Evolutionary conservation across 2,797 vertebrate species (phyloP).

Genomic region (Pipistrellus kuhlii): DNA sequence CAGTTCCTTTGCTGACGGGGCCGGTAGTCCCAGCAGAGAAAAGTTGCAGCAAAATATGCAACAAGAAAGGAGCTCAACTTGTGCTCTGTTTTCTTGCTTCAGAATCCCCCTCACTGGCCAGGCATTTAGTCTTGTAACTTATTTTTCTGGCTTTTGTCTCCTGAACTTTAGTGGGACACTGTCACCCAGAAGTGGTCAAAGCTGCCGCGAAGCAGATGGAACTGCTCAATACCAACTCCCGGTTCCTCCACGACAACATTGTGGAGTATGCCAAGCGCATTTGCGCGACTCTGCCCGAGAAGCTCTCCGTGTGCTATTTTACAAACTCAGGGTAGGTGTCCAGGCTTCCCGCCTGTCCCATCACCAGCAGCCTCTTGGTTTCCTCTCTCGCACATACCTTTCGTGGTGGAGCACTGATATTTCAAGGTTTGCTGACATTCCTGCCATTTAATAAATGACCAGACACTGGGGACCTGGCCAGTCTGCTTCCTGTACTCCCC

Average conservation of each 20-base stretch:
- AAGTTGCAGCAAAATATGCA: neutral
- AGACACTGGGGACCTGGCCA: neutral
- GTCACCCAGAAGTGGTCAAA: conserved; percentile 94
- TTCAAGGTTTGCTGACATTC: neutral
- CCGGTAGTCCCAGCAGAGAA: neutral
- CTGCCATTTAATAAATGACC: neutral
- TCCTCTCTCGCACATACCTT: fast-evolving
- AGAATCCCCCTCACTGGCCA: neutral
- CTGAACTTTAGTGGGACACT: conserved; percentile 93
- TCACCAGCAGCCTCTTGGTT: neutral
- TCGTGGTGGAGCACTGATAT: neutral
- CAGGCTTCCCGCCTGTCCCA: neutral
- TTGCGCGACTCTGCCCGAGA: conserved; percentile 92
- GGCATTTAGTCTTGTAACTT: neutral
- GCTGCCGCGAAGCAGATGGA: conserved; percentile 96
- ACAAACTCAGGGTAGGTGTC: conserved; percentile 96
- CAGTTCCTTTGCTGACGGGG: neutral
- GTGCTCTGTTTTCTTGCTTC: neutral
- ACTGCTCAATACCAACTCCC: conserved; percentile 96
- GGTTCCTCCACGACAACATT: conserved; percentile 97
- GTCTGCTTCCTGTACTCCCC: neutral
- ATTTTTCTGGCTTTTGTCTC: conserved; percentile 55
- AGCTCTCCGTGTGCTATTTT: conserved; percentile 97
- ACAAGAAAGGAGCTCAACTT: neutral
- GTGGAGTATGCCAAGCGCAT: conserved; percentile 94